Conservation (phyloP, 2,797 vertebrate species). For the Microctenopoma steveboyesi region DNA sequence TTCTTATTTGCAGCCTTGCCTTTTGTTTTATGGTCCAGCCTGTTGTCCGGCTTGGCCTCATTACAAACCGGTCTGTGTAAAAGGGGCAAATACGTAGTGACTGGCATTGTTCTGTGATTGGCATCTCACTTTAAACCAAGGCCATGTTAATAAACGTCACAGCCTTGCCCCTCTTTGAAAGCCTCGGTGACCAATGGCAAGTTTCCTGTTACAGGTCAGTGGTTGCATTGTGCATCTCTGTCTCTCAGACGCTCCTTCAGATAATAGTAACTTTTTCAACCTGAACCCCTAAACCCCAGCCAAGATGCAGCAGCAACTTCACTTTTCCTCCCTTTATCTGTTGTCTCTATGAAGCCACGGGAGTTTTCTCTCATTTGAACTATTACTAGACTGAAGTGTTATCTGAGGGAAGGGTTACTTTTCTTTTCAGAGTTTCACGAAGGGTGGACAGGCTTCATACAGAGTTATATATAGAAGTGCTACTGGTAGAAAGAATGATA, state of each 20-base stretch:
- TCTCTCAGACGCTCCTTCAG: conserved; percentile 57
- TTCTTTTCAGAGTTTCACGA: background rate
- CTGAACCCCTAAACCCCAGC: conserved; percentile 55
- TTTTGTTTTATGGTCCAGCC: conserved; percentile 41
- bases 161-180: conserved; percentile 39
- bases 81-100: conserved; percentile 78
- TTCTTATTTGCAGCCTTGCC: conserved; percentile 18
- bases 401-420: background rate
- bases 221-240: conserved; percentile 70
- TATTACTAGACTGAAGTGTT: background rate
- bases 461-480: background rate
- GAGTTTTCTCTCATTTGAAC: conserved; percentile 1
- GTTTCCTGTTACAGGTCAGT: conserved; percentile 76
- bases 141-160: conserved; percentile 44
- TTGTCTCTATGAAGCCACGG: background rate
- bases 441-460: background rate
- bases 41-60: conserved; percentile 54
- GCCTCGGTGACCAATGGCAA: conserved; percentile 57
- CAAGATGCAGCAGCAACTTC: conserved; percentile 40
- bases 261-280: conserved; percentile 74
- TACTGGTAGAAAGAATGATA: background rate
- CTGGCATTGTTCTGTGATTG: conserved; percentile 83
- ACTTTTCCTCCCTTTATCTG: conserved; percentile 16
- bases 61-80: conserved; percentile 72
- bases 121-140: conserved; percentile 65